These are phyloP conservation scores for Halichoerus grypus DNA, from an alignment of 2,113 vertebrate species.

Conservation along the genomic window DNA sequence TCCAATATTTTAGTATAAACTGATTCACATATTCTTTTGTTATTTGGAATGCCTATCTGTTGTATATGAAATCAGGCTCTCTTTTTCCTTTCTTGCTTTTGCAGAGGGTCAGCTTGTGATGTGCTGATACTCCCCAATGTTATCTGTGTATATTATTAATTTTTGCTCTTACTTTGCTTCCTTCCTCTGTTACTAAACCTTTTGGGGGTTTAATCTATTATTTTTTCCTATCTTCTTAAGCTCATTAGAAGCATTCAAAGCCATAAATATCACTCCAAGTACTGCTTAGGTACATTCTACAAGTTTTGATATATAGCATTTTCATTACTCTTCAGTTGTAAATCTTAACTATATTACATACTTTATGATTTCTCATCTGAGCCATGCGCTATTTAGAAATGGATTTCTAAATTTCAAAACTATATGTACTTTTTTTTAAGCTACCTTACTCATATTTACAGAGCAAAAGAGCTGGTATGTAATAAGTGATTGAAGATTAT, in stretches of 20 bases:
- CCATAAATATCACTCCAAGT: not conserved
- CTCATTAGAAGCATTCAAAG: not conserved
- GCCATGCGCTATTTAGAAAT: not conserved
- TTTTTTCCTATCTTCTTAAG: slow-evolving; percentile 16
- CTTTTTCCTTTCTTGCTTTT: not conserved
- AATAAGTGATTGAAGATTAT: not conserved
- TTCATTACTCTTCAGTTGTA: not conserved
- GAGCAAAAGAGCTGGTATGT: not conserved
- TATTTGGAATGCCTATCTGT: not conserved
- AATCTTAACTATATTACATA: not conserved
- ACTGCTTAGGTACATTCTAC: not conserved
- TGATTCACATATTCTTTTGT: not conserved
- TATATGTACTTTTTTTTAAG: not conserved
- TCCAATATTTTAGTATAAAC: not conserved
- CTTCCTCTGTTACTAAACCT: not conserved
- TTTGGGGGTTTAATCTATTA: not conserved
- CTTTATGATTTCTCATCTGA: not conserved
- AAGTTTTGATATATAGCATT: not conserved
- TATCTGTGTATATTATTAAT: not conserved
- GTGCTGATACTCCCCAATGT: not conserved
- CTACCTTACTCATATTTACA: not conserved
- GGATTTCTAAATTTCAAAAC: not conserved
- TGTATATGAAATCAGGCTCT: not conserved
- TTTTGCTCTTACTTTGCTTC: not conserved
- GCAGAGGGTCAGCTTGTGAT: not conserved